These are phyloP conservation scores for Caloenas nicobarica DNA, from an alignment of 2,113 vertebrate genomes.

Conservation along the genomic window DNA sequence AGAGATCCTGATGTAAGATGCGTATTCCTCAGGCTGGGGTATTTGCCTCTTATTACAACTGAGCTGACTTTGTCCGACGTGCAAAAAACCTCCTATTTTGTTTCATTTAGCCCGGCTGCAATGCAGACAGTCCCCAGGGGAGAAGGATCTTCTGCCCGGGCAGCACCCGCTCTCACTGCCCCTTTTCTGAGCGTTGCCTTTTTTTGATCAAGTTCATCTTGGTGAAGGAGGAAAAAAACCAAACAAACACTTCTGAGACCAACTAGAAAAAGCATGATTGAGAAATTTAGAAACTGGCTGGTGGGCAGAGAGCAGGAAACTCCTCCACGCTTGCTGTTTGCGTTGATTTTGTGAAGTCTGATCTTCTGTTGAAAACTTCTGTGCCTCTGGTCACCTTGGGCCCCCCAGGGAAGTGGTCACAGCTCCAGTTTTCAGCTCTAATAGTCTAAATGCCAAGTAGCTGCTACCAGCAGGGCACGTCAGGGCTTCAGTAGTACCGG, in stretches of 20 bases:
- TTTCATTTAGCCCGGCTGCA: neutral
- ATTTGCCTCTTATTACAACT: neutral
- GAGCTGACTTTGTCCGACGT: neutral
- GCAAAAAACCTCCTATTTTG: neutral
- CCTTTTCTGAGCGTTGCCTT: neutral
- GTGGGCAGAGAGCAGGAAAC: neutral
- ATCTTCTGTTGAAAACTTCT: neutral
- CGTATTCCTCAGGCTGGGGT: neutral
- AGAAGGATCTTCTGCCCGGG: neutral
- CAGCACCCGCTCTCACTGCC: neutral
- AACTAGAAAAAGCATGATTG: neutral
- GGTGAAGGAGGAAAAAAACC: neutral
- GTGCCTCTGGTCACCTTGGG: neutral
- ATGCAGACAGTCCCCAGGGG: neutral
- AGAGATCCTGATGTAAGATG: neutral
- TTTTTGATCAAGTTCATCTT: neutral
- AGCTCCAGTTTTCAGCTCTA: neutral
- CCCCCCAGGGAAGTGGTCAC: neutral
- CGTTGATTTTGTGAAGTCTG: neutral
- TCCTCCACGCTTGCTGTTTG: fast-evolving
- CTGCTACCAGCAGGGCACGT: neutral
- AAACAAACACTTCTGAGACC: neutral
- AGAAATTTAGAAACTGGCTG: neutral
- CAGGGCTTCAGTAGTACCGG: neutral
- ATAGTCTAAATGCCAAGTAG: neutral